phyloP scores from a whole-genome alignment of 2,888 invertebrate genomes.

The Ochropleura plecta region DNA sequence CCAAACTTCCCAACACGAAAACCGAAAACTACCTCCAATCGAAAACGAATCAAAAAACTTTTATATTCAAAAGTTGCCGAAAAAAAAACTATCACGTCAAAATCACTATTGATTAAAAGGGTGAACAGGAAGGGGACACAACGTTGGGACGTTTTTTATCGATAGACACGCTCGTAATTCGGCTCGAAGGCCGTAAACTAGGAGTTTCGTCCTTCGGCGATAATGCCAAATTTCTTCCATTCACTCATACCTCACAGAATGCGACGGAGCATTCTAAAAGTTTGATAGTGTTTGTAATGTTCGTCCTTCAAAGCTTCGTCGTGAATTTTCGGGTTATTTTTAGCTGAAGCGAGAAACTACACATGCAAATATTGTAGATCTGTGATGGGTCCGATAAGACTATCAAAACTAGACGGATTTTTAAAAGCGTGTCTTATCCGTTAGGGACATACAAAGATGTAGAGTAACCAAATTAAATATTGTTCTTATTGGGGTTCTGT shows the following conservation, averaged over 20 bases:
- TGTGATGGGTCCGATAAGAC: not conserved
- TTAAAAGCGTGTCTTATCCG: not conserved
- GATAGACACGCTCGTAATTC: conserved; percentile 66
- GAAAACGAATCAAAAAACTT: conserved; percentile 63
- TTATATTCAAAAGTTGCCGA: conserved; percentile 53
- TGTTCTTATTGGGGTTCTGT: not conserved
- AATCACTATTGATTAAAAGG: conserved; percentile 61
- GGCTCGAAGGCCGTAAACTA: conserved; percentile 62
- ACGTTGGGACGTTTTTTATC: conserved; percentile 57
- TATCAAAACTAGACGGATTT: not conserved
- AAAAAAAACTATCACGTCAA: conserved; percentile 55
- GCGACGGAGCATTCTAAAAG: conserved; percentile 49
- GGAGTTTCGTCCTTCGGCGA: conserved; percentile 39
- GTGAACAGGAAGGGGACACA: conserved; percentile 41
- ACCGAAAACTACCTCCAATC: conserved; percentile 39
- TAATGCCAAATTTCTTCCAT: conserved; percentile 64
- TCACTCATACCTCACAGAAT: conserved; percentile 62
- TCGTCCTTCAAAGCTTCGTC: conserved; percentile 12
- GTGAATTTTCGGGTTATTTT: conserved; percentile 16
- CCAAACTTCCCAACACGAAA: conserved; percentile 50
- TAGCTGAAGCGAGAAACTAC: not conserved
- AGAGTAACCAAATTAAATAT: not conserved
- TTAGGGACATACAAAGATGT: not conserved
- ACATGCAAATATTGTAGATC: not conserved
- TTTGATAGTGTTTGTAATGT: conserved; percentile 52